Evolutionary conservation across 2,113 vertebrate species (phyloP), one percentile per base, ranked within the genome.

Genomic region (Ptilonorhynchus violaceus): DNA sequence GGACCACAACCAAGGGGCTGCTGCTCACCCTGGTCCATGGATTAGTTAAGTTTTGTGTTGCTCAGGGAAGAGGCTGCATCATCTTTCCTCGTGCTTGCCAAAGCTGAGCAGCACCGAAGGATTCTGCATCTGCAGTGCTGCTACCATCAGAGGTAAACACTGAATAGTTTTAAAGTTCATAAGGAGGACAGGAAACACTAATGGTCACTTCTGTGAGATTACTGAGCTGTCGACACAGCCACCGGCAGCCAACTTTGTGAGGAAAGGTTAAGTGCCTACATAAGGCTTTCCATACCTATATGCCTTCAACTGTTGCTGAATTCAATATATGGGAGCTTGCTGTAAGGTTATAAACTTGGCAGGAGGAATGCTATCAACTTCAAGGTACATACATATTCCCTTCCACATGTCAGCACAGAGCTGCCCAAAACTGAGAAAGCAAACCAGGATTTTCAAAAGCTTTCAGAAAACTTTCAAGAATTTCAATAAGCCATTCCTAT

Each of bases 171-270:
- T 16, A 14, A 89, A 81, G 96, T 91, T 94, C 93, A 85, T 7
- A n/a, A 77, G 33, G 60, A 94, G 95, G 89, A 84, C 93, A 96
- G 96, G 92, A 96, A 95, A 74, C 64, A 24, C 64, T 81, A 91
- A 94, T 23, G 76, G 92, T 63, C 70, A 53, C 55, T 88, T 68
- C 86, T 89, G 64, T 74, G 85, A 77, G 89, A 84, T 53, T 23
- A 62, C 84, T 16, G 80, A 89, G 80, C 84, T 89, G 96, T 77
- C 11, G 0, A 41, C 58, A 25, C 0, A 49, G 75, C 66, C 2
- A 10, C 53, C 6, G 31, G 91, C 44, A 11, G 89, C 37, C 69
- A 35, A 11, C 59, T 73, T 27, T 24, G 64, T 59, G 80, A 73
- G 47, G 47, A 79, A 58, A 84, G n/a, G 53, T 77, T 46, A 73